These are phyloP conservation scores for Harpalus rubripes DNA, from an alignment of 2,888 invertebrate genomes.

Conservation along the genomic window DNA sequence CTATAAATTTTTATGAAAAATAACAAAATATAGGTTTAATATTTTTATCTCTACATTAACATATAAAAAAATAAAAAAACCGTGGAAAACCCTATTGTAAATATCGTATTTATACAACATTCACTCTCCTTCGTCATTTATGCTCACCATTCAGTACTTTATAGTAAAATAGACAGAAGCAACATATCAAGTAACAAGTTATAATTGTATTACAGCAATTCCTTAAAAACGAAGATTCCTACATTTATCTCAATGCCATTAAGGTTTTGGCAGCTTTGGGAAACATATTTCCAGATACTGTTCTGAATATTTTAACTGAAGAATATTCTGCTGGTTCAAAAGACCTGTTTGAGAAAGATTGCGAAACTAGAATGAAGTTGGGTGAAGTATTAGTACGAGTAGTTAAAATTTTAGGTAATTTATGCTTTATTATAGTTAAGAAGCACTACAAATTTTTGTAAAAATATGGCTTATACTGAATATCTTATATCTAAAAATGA, in stretches of 20 bases:
- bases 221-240: constrained; percentile 88
- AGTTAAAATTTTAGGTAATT: constrained; percentile 84
- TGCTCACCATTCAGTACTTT: too few species aligned
- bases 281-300: constrained; percentile 83
- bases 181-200: too few species aligned
- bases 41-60: too few species aligned
- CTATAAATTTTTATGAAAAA: too few species aligned
- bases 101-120: too few species aligned
- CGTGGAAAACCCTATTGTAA: too few species aligned
- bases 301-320: constrained; percentile 83
- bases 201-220: constrained; percentile 80
- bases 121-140: too few species aligned
- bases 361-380: constrained; percentile 86
- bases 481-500: too few species aligned
- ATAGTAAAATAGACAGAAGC: too few species aligned
- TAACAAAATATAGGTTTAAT: too few species aligned
- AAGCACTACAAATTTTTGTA: not conserved
- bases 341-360: constrained; percentile 76
- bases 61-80: too few species aligned
- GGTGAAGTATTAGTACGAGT: constrained; percentile 90
- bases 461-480: too few species aligned
- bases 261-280: constrained; percentile 87
- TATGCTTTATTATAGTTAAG: not conserved
- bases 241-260: constrained; percentile 89
- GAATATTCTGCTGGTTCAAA: constrained; percentile 80